Conservation (phyloP, 2,113 vertebrate genomes). For the Ciconia boyciana region DNA sequence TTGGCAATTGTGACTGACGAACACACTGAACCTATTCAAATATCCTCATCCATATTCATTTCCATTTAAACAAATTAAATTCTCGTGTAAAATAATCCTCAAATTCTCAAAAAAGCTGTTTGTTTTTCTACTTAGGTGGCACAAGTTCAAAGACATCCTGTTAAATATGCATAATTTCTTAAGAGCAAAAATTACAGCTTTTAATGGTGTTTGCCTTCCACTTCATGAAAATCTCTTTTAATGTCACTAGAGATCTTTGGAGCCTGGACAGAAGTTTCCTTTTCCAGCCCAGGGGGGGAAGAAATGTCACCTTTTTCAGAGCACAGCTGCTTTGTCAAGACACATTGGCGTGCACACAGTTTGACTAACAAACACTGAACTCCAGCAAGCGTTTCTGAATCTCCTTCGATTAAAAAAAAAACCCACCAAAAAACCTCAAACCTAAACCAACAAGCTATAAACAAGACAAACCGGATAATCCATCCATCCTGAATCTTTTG, state of each 20-base stretch:
- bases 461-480: background rate
- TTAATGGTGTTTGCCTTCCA: slow-evolving; percentile 48
- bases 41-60: slow-evolving; percentile 66
- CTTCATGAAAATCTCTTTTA: slow-evolving; percentile 50
- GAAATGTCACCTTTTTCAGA: slow-evolving; percentile 19
- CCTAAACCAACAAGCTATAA: background rate
- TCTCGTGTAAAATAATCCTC: slow-evolving; percentile 61
- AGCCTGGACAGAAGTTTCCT: slow-evolving; percentile 20
- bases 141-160: slow-evolving; percentile 48
- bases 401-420: background rate
- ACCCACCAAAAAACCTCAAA: background rate
- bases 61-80: slow-evolving; percentile 64
- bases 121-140: slow-evolving; percentile 44
- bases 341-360: background rate
- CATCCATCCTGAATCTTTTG: background rate
- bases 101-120: slow-evolving; percentile 58
- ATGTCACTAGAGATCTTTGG: slow-evolving; percentile 9
- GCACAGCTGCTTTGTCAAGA: slow-evolving; percentile 32
- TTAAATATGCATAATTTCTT: slow-evolving; percentile 63
- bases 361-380: slow-evolving; percentile 23
- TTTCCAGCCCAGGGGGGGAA: background rate
- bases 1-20: slow-evolving; percentile 57
- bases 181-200: slow-evolving; percentile 53
- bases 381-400: slow-evolving; percentile 5
- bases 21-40: slow-evolving; percentile 54